These are phyloP conservation scores for Excalfactoria chinensis DNA, from an alignment of 2,113 vertebrate species.

Conservation along the genomic window DNA sequence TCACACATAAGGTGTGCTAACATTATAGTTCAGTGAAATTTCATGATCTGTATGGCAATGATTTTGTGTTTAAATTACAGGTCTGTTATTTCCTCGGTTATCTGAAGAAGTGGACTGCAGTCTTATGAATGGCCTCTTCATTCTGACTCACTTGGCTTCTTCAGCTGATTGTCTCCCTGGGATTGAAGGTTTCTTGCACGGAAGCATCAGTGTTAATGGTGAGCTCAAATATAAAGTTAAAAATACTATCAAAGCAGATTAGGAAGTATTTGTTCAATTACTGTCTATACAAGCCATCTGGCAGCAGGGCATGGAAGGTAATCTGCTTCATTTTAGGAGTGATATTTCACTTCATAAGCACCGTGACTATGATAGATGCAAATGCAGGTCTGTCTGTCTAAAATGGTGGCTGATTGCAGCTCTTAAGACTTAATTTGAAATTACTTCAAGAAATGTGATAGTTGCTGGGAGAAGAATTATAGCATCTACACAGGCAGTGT, in stretches of 20 bases:
- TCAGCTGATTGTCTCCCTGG: background rate
- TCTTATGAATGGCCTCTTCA: background rate
- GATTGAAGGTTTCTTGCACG: background rate
- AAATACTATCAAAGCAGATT: background rate
- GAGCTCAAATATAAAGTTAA: background rate
- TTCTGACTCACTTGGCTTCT: background rate
- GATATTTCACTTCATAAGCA: background rate
- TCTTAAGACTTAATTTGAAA: background rate
- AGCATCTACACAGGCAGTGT: background rate
- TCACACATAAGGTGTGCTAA: background rate
- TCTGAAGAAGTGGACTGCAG: background rate
- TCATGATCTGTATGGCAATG: background rate
- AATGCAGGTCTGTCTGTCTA: background rate
- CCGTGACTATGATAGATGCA: conserved; percentile 10
- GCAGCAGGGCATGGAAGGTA: background rate
- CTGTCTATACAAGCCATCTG: background rate
- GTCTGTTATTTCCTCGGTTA: background rate
- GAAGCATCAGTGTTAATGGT: background rate
- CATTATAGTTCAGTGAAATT: background rate
- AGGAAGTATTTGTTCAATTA: background rate
- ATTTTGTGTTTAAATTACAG: background rate
- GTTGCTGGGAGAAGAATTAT: background rate
- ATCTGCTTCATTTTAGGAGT: background rate
- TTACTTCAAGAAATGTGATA: background rate
- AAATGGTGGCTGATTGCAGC: background rate